These are phyloP conservation scores for Ceratina japonica DNA, from an alignment of 1,140 invertebrate genomes.

Conservation along the genomic window DNA sequence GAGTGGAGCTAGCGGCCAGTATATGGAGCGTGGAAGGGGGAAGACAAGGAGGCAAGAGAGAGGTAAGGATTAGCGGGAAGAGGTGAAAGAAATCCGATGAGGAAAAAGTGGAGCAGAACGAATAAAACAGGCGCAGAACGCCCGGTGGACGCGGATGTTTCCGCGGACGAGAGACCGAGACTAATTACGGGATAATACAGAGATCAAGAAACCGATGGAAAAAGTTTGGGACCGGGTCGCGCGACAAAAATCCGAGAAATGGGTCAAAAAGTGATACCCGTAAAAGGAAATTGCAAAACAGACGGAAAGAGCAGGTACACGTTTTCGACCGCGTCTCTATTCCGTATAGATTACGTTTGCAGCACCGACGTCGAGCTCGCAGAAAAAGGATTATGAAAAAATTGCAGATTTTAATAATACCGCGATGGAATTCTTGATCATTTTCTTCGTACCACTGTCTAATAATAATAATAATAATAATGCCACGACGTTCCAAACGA, in stretches of 20 bases:
- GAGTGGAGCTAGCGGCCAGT: not conserved
- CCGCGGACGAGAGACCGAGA: slow-evolving; percentile 25
- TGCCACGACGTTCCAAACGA: too few relatives aligned
- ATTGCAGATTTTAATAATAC: too few relatives aligned
- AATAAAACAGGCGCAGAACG: slow-evolving; percentile 13
- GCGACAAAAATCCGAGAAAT: not conserved
- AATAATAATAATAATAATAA: too few relatives aligned
- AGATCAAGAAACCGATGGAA: slow-evolving; percentile 23
- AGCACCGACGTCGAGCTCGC: too few relatives aligned
- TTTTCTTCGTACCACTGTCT: too few relatives aligned
- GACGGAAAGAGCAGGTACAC: not conserved
- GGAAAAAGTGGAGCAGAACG: slow-evolving; percentile 19
- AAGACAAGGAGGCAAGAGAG: not conserved
- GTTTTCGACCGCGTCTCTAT: not conserved
- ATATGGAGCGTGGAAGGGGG: not conserved
- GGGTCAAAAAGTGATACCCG: slow-evolving; percentile 13
- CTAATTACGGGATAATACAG: slow-evolving; percentile 26
- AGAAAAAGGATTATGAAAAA: too few relatives aligned
- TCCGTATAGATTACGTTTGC: not conserved
- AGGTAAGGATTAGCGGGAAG: slow-evolving; percentile 5
- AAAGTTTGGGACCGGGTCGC: not conserved
- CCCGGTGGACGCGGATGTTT: not conserved
- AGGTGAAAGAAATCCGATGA: not conserved
- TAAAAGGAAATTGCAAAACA: slow-evolving; percentile 5
- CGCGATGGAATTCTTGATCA: too few relatives aligned